Conservation (phyloP, 92 coral and sea anemone species). For the Paramuricea clavata region DNA sequence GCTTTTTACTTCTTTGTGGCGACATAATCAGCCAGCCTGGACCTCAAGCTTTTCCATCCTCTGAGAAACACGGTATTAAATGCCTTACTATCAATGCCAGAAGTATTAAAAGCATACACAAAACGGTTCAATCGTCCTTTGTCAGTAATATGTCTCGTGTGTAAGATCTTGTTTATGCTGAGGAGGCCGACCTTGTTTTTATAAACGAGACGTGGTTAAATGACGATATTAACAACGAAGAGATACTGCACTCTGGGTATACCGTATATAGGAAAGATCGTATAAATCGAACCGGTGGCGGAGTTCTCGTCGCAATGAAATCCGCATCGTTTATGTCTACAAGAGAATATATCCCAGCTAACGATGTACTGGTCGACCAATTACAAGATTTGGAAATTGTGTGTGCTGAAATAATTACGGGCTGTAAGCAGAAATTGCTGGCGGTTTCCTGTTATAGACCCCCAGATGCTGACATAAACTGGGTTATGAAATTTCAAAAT, state of each 20-base stretch:
- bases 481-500: constrained; percentile 23
- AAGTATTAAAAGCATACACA: neutral
- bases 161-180: too few relatives aligned
- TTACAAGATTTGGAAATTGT: neutral
- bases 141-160: neutral
- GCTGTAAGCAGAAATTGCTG: constrained; percentile 7
- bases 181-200: neutral
- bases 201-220: constrained; percentile 1
- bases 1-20: constrained; percentile 51
- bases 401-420: neutral
- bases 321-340: neutral
- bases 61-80: too few relatives aligned
- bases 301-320: constrained; percentile 3
- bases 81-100: neutral
- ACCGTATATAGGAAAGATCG: neutral
- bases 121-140: neutral
- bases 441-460: neutral
- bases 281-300: constrained; percentile 11
- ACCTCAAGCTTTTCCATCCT: neutral
- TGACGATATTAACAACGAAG: neutral
- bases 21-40: constrained; percentile 62
- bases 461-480: constrained; percentile 5
- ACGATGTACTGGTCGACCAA: too few relatives aligned
- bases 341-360: neutral
- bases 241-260: neutral